A percentile compares a stretch with the other conserved stretches of the same genome.
These are phyloP conservation scores for Aphis craccivora DNA, from an alignment of 1,140 invertebrate genomes.

Conservation along the genomic window DNA sequence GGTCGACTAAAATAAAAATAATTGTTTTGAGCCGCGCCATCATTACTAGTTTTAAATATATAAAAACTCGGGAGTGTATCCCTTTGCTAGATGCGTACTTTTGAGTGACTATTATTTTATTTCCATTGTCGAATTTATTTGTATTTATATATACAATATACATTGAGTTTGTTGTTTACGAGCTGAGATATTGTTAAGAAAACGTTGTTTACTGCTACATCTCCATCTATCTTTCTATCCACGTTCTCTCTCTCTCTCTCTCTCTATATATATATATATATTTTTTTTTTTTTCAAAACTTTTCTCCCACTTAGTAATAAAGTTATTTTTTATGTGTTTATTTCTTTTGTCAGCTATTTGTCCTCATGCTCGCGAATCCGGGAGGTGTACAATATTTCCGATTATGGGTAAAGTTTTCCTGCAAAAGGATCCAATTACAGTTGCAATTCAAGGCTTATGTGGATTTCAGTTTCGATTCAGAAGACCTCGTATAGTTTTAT, in stretches of 20 bases:
- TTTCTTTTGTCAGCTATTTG: constrained; percentile 47
- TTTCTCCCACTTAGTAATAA: constrained; percentile 23
- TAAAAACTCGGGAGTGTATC: neutral
- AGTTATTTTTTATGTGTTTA: constrained; percentile 47
- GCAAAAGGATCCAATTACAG: constrained; percentile 54
- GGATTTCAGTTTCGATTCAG: constrained; percentile 31
- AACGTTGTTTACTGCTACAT: neutral
- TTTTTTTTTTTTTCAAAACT: neutral
- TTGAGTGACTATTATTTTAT: constrained; percentile 22
- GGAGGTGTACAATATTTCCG: constrained; percentile 50
- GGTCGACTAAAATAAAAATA: neutral
- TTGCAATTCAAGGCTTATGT: constrained; percentile 50
- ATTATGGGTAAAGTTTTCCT: constrained; percentile 45
- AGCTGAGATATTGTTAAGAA: constrained; percentile 29
- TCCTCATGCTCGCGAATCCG: constrained; percentile 13
- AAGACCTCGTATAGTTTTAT: constrained; percentile 44
- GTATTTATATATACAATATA: neutral
- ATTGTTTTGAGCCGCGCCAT: neutral
- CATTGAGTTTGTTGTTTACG: constrained; percentile 29
- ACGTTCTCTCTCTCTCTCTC: neutral
- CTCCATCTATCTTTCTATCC: neutral
- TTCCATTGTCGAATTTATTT: neutral
- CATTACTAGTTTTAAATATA: neutral
- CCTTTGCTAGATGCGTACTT: neutral
- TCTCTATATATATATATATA: neutral